These are phyloP conservation scores for Sapayoa aenigma DNA, from an alignment of 2,113 vertebrate species.

Conservation along the genomic window DNA sequence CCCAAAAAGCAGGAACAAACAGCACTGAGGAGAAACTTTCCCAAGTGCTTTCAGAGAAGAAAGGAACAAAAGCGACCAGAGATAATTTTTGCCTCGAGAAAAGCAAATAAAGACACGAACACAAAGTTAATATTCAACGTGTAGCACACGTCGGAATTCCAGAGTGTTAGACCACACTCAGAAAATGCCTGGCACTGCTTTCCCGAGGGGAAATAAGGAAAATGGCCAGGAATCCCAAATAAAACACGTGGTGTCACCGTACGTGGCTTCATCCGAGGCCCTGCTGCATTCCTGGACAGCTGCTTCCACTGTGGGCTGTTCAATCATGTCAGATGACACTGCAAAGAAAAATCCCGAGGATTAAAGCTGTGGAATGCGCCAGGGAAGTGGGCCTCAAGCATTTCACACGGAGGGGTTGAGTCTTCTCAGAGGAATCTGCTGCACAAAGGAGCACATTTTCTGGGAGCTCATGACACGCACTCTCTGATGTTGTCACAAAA, in stretches of 20 bases:
- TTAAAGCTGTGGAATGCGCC: background rate
- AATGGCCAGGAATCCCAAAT: background rate
- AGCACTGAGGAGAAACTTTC: background rate
- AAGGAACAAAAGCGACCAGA: background rate
- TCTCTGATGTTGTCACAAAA: background rate
- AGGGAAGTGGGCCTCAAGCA: background rate
- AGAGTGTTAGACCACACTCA: background rate
- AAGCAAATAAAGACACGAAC: background rate
- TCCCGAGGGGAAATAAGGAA: background rate
- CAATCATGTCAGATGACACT: slow-evolving; percentile 94
- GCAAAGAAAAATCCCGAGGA: slow-evolving; percentile 39
- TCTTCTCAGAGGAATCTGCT: background rate
- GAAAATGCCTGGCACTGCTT: background rate
- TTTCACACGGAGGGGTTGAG: background rate
- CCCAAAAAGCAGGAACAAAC: background rate
- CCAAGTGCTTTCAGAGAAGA: background rate
- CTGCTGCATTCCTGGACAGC: slow-evolving; percentile 93
- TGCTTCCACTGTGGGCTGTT: slow-evolving; percentile 82
- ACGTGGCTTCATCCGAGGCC: slow-evolving; percentile 87
- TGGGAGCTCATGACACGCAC: background rate
- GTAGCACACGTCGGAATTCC: background rate
- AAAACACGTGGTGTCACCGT: slow-evolving; percentile 33
- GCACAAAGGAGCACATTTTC: background rate
- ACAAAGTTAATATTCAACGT: background rate
- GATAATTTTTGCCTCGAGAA: background rate